These are phyloP conservation scores for Dryas iulia DNA, from an alignment of 1,140 invertebrate species.

Conservation along the genomic window DNA sequence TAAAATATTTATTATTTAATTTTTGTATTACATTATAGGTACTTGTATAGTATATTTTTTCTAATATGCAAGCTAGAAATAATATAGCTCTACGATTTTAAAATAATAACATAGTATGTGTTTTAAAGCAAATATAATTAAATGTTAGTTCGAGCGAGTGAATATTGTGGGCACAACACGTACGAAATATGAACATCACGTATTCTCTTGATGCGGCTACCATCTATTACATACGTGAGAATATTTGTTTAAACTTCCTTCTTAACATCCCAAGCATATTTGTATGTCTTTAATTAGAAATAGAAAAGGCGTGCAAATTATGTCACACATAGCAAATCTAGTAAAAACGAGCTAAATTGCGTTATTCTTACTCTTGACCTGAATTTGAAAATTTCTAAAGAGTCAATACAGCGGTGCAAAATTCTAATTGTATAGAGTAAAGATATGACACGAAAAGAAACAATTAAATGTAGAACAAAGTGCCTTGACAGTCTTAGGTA, in stretches of 20 bases:
- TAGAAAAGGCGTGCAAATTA: neutral
- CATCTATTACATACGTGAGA: conserved; percentile 66
- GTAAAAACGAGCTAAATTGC: neutral
- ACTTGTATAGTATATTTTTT: no score
- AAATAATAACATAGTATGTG: neutral
- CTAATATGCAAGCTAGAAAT: no score
- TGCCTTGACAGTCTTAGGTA: no score
- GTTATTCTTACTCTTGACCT: conserved; percentile 7
- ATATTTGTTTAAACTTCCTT: conserved; percentile 60
- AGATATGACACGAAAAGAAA: no score
- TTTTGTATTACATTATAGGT: no score
- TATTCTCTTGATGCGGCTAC: conserved; percentile 47
- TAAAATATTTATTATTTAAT: no score
- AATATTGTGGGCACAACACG: conserved; percentile 45
- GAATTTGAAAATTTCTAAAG: neutral
- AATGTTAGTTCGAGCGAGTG: conserved; percentile 22
- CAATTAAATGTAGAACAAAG: neutral
- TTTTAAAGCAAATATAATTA: conserved; percentile 22
- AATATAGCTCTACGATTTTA: neutral
- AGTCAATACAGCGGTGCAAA: no score
- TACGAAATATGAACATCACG: conserved; percentile 53
- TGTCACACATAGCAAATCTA: neutral
- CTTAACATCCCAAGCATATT: conserved; percentile 9
- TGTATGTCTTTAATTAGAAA: neutral
- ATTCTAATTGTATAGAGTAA: no score